These are phyloP conservation scores for Tragelaphus scriptus DNA, from an alignment of 2,113 vertebrate species.

Conservation along the genomic window DNA sequence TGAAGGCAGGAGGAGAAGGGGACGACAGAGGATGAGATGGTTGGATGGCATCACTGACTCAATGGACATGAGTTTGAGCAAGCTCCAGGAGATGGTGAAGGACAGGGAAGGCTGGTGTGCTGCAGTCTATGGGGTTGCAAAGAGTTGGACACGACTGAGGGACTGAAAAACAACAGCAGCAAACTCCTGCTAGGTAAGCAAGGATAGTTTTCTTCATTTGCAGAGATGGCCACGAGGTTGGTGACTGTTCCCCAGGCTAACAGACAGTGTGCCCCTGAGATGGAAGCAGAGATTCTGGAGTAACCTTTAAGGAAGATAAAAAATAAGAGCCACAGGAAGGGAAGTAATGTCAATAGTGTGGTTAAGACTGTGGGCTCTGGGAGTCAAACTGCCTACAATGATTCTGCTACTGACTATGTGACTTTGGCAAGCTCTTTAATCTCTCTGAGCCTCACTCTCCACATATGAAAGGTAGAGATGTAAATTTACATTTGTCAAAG, in stretches of 20 bases:
- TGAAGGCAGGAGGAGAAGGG: background rate
- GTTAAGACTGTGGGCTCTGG: background rate
- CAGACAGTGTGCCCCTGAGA: background rate
- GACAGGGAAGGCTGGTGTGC: background rate
- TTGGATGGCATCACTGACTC: background rate
- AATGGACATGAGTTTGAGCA: background rate
- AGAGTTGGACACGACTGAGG: background rate
- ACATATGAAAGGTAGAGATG: background rate
- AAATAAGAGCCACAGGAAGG: background rate
- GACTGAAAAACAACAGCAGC: background rate
- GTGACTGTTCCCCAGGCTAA: background rate
- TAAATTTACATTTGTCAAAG: background rate
- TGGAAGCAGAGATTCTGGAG: background rate
- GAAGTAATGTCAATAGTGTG: rapidly evolving
- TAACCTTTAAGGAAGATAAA: background rate
- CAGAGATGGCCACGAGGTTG: background rate
- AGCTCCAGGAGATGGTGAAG: background rate
- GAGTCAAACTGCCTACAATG: background rate
- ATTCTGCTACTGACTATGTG: background rate
- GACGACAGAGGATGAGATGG: background rate
- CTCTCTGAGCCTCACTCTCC: background rate
- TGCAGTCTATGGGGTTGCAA: background rate
- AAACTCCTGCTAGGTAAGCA: background rate
- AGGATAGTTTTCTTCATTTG: background rate
- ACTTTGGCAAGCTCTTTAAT: background rate